Base-by-base conservation (phyloP, 35 echinoderm and acorn worm species). In the Stichopus chloronotus region DNA sequence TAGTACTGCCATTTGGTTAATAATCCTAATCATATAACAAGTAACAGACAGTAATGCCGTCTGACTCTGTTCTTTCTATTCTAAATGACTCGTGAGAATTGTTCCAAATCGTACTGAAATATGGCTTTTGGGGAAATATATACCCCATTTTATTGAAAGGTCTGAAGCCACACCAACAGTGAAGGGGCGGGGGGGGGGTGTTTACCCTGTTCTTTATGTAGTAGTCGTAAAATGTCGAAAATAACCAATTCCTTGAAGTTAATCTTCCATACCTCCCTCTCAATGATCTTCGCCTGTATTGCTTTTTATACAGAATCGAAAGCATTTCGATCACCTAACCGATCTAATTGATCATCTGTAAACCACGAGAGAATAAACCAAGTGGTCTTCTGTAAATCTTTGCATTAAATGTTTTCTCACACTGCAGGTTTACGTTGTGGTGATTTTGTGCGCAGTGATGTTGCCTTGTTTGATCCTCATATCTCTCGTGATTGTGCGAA, bases 401-500 rank as follows among this genome's bases (percentile, higher is more conserved):
- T 21, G 3, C 4, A 12, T 25, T 8, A 9, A 5, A 25, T 24
- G 23, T 83, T 81, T 81, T 30, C 14, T 83, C 9, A 19, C 55
- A 11, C 52, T 43, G 55, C 53, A 94, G 93, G 58, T 94, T 2
- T 94, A 94, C 76, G 53, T 78, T 20, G 58, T 94, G 4, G 86
- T 63, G 5, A 68, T 72, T 52, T 21, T 78, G 5, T 63, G 65
- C 22, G 95, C 78, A 76, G 19, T 93, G 12, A 88, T 95, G 14
- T 54, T 93, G 12, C 80, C 80, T 4, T 83, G 52, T 7, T 24
- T 69, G 14, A 52, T 88, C 16, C 4, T 93, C 7, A 91, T 91
- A 16, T 30, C 81, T 13, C 88, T 90, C 21, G 63, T 81, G 1
- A 6, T 89, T 10, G 14, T 94, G 25, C 80, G 90, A 16, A 81